A percentile compares a stretch with the other conserved stretches of the same genome.
phyloP scores from a whole-genome alignment of 2,888 invertebrate species.

The Crepidodera aurea region DNA sequence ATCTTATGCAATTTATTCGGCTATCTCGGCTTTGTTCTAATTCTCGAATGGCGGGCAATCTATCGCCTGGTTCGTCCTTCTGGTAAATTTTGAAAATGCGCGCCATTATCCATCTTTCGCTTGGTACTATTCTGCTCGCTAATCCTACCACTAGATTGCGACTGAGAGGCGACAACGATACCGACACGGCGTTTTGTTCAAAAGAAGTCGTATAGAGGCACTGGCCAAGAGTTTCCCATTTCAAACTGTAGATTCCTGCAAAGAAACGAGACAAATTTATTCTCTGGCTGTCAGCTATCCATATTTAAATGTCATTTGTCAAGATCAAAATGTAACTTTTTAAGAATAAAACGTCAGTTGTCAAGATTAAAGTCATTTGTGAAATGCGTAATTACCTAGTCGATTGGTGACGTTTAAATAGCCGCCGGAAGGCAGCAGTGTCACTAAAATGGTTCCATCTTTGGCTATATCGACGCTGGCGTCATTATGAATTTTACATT shows the following conservation, averaged over 20 bases:
- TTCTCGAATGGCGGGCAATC: conserved; percentile 68
- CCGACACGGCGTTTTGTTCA: conserved; percentile 83
- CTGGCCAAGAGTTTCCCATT: conserved; percentile 77
- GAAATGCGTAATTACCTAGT: conserved; percentile 71
- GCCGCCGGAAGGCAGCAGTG: conserved; percentile 76
- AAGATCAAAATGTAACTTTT: no score
- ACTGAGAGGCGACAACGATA: conserved; percentile 83
- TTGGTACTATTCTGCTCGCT: conserved; percentile 71
- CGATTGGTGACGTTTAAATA: conserved; percentile 74
- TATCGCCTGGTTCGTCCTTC: conserved; percentile 53
- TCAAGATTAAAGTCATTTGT: no score
- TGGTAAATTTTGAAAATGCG: conserved; percentile 61
- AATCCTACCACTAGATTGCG: conserved; percentile 83
- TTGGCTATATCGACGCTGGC: conserved; percentile 85
- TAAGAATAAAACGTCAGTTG: no score
- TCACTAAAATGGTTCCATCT: conserved; percentile 79
- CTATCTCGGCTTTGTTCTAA: conserved; percentile 71
- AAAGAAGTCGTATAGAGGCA: conserved; percentile 80
- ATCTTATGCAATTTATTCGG: conserved; percentile 81
- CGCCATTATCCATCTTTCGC: conserved; percentile 61
- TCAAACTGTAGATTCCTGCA: conserved; percentile 80
- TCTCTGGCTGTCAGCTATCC: no score
- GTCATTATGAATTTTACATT: conserved; percentile 87
- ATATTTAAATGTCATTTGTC: no score
- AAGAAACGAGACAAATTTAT: conserved; percentile 22